Percentiles rank a stretch among this genome's conserved stretches.
These are phyloP conservation scores for Eremobia ochroleuca DNA, from an alignment of 2,888 invertebrate genomes.

Conservation along the genomic window DNA sequence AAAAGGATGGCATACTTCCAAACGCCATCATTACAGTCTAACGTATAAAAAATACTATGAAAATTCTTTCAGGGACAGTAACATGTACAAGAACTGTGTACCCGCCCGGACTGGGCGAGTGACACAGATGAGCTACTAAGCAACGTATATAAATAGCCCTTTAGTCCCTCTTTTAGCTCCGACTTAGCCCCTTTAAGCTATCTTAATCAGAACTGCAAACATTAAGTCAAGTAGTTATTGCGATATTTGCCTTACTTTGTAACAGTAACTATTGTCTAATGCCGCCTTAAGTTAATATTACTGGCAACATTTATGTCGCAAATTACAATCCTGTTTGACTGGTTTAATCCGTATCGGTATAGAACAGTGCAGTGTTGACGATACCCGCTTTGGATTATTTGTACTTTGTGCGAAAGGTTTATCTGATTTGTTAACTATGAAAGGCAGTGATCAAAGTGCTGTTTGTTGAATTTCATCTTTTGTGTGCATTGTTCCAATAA, in stretches of 20 bases:
- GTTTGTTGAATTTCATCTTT: background rate
- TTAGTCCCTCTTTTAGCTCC: background rate
- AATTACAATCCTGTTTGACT: conserved; percentile 14
- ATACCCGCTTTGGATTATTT: conserved; percentile 6
- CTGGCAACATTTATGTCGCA: conserved; percentile 3
- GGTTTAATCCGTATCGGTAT: conserved; percentile 15
- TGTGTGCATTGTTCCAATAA: background rate
- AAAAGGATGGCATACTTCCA: too few species aligned
- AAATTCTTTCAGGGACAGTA: too few species aligned
- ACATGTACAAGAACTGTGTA: too few species aligned
- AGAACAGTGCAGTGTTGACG: background rate
- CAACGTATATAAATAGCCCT: background rate
- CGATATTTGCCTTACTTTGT: conserved; percentile 40
- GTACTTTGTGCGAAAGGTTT: background rate
- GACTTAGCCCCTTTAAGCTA: conserved; percentile 1
- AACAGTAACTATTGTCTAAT: conserved; percentile 28
- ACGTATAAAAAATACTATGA: too few species aligned
- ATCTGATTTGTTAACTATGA: background rate
- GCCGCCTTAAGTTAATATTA: conserved; percentile 9
- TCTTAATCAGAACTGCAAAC: conserved; percentile 28
- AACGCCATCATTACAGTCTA: too few species aligned
- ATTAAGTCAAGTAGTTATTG: conserved; percentile 31
- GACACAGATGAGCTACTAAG: too few species aligned
- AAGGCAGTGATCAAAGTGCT: background rate
- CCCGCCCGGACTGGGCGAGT: too few species aligned